Evolutionary conservation across 2,113 vertebrate genomes (phyloP).

Genomic region (Acrocephalus arundinaceus): DNA sequence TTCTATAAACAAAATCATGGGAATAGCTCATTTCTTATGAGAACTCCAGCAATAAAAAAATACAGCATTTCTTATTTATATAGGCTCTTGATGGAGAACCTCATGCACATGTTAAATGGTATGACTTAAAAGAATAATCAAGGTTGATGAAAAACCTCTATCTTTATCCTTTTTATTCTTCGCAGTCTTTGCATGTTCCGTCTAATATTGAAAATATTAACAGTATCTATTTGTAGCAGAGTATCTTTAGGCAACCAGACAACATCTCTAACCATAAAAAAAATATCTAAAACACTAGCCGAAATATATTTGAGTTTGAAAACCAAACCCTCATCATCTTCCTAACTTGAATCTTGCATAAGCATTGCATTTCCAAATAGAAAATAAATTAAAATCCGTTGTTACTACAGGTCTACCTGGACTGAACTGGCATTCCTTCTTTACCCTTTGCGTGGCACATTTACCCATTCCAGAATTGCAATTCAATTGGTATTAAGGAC

Average conservation of each 20-base stretch:
- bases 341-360: not conserved
- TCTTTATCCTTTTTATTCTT: not conserved
- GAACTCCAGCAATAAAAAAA: not conserved
- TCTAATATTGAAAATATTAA: not conserved
- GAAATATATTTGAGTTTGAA: not conserved
- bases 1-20: not conserved
- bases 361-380: not conserved
- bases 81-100: not conserved
- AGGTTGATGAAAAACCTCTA: not conserved
- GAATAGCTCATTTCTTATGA: not conserved
- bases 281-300: not conserved
- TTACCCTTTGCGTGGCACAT: not conserved
- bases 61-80: not conserved
- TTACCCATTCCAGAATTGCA: not conserved
- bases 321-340: not conserved
- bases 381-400: not conserved
- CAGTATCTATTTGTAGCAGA: not conserved
- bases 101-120: not conserved
- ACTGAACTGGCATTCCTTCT: not conserved
- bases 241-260: not conserved
- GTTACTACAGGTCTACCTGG: not conserved
- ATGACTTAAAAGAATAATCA: not conserved
- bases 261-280: not conserved
- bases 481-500: not conserved
- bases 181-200: not conserved